Base-by-base conservation (phyloP, 64 coral and sea anemone genomes). In the Stichodactyla helianthus region DNA sequence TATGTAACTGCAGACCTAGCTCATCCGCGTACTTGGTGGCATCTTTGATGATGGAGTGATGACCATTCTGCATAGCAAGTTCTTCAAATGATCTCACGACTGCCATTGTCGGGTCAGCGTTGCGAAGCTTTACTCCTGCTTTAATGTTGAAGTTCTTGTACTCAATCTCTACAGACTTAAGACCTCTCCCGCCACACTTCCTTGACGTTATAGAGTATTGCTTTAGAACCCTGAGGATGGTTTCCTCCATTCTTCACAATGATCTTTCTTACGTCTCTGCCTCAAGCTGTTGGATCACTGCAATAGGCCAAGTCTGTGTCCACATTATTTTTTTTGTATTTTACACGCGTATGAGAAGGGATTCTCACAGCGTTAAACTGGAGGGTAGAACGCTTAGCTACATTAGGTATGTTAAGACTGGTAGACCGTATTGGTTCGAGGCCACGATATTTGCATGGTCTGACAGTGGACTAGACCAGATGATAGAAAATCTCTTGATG, bases 381-480 rank as follows among this genome's bases (percentile, higher is more conserved):
- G n/a, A n/a, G n/a, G n/a, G n/a, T n/a, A n/a, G n/a, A n/a, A n/a
- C n/a, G n/a, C n/a, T n/a, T n/a, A n/a, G n/a, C n/a, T n/a, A 76
- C 85, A 87, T 87, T 65, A 77, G 44, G 54, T 77, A 87, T 2
- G 18, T 54, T 19, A 87, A 50, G 2, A 77, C 85, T 74, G 85
- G 85, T 22, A 87, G 12, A 53, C 52, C 20, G 26, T 10, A 87
- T 13, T 84, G 82, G 54, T 84, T 84, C 10, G 26, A n/a, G 52
- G 61, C 85, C 51, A 67, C 54, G 9, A 88, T 77, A 11, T 25
- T 27, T 77, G 79, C 60, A 82, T 60, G 9, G 64, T 80, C 78
- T 51, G 79, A 83, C 19, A 89, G 81, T 60, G 88, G 88, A n/a
- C n/a, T 83, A 31, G 71, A 79, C 86, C 86, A 61, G 16, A 78